Conservation (phyloP, 2,888 invertebrate genomes). For the Drepana falcataria region DNA sequence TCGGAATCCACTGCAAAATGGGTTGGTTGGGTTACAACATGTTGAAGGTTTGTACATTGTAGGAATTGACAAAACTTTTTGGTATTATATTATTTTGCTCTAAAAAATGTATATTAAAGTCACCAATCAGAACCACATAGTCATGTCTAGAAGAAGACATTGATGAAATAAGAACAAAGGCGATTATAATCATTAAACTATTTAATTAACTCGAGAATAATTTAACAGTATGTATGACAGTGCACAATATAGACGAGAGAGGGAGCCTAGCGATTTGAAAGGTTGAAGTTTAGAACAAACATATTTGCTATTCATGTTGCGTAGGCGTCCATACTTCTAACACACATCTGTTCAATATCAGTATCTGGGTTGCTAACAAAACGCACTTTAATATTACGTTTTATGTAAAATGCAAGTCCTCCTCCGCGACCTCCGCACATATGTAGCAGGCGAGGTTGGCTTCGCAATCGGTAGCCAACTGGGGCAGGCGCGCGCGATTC, state of each 20-base stretch:
- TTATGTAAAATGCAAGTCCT: not conserved
- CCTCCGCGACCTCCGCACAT: not conserved
- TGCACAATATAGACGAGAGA: too few relatives aligned
- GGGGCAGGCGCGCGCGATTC: not conserved
- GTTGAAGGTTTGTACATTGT: slow-evolving; percentile 5
- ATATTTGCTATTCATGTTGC: too few relatives aligned
- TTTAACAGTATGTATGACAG: too few relatives aligned
- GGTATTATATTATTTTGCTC: not conserved
- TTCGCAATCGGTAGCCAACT: not conserved
- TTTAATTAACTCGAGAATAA: too few relatives aligned
- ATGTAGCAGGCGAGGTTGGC: not conserved
- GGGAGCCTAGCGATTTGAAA: too few relatives aligned
- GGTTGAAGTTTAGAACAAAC: too few relatives aligned
- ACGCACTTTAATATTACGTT: not conserved
- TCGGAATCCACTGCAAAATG: slow-evolving; percentile 7
- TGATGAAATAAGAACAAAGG: too few relatives aligned
- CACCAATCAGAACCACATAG: slow-evolving; percentile 8
- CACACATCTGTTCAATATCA: slow-evolving; percentile 18
- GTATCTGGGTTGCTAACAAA: not conserved
- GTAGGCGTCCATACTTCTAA: not conserved
- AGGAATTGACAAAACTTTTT: slow-evolving; percentile 4
- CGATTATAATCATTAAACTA: too few relatives aligned
- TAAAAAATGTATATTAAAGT: slow-evolving; percentile 1
- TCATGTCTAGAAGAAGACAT: slow-evolving; percentile 10
- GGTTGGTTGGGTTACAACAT: slow-evolving; percentile 10